Evolutionary conservation across 1,140 invertebrate genomes (phyloP).

Genomic region (Macrobrachium nipponense): DNA sequence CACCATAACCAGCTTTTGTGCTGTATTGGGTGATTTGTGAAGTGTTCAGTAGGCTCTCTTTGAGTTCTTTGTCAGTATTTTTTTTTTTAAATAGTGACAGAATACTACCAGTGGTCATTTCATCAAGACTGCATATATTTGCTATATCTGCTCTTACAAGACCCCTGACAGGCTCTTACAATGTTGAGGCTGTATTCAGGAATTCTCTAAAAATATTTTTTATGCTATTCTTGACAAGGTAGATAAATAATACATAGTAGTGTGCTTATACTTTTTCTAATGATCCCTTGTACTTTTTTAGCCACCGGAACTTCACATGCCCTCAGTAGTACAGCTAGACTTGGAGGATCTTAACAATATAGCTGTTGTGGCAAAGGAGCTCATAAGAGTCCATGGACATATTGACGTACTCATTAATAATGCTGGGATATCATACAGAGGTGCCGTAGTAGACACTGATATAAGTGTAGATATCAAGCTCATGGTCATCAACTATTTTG

Average conservation of each 20-base stretch:
- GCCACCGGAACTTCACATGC: constrained; percentile 72
- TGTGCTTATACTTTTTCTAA: not conserved
- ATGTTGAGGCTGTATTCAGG: no score
- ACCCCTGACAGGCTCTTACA: no score
- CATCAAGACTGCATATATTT: no score
- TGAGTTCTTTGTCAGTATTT: no score
- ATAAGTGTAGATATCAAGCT: constrained; percentile 89
- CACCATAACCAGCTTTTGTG: no score
- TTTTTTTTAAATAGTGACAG: no score
- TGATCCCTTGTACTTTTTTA: constrained; percentile 31
- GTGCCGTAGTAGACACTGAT: constrained; percentile 80
- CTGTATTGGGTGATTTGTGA: no score
- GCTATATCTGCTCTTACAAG: no score
- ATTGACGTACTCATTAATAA: constrained; percentile 95
- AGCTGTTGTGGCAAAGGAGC: constrained; percentile 75
- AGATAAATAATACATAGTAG: not conserved
- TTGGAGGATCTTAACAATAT: constrained; percentile 79
- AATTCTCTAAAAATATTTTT: no score
- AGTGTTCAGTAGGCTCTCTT: no score
- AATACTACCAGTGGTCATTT: no score
- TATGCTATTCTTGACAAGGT: not conserved
- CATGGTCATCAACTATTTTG: constrained; percentile 96
- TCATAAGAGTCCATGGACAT: constrained; percentile 75
- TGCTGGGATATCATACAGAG: constrained; percentile 82
- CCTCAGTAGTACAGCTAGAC: constrained; percentile 82